These are phyloP conservation scores for Cosmopolites sordidus DNA, from an alignment of 2,888 invertebrate species.

Conservation along the genomic window DNA sequence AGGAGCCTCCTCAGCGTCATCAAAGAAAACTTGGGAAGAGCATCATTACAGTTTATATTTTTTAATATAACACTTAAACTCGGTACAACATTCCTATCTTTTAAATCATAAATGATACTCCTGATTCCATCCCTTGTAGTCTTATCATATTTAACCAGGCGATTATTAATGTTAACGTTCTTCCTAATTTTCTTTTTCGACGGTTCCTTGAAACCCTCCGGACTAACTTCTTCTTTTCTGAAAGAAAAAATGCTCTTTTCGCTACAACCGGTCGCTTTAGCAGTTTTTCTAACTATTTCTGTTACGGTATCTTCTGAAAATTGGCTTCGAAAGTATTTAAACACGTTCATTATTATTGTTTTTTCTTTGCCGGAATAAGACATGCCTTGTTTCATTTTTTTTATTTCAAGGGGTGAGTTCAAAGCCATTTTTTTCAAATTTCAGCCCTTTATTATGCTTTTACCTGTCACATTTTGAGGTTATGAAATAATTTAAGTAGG, in stretches of 20 bases:
- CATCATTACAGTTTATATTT: conserved; percentile 38
- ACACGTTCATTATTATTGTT: conserved; percentile 47
- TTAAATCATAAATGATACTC: conserved; percentile 44
- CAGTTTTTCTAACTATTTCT: conserved; percentile 43
- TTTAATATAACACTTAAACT: conserved; percentile 45
- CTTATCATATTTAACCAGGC: conserved; percentile 45
- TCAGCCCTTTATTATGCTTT: no score
- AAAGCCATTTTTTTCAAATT: conserved; percentile 2
- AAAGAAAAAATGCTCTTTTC: conserved; percentile 48
- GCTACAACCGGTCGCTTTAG: conserved; percentile 47
- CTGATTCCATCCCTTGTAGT: conserved; percentile 43
- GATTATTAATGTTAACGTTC: conserved; percentile 45
- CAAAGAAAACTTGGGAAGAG: conserved; percentile 45
- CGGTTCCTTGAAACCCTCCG: conserved; percentile 45
- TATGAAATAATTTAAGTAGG: no score
- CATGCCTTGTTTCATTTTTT: conserved; percentile 49
- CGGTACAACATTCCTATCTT: conserved; percentile 41
- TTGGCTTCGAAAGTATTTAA: conserved; percentile 44
- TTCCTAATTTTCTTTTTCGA: conserved; percentile 45
- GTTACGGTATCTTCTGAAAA: conserved; percentile 44
- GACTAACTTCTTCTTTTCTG: conserved; percentile 46
- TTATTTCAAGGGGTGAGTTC: conserved; percentile 35
- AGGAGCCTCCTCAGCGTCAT: conserved; percentile 45
- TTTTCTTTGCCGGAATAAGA: conserved; percentile 47
- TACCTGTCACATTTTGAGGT: no score